phyloP scores from a whole-genome alignment of 2,113 vertebrate genomes.

The Bostrychus sinensis region DNA sequence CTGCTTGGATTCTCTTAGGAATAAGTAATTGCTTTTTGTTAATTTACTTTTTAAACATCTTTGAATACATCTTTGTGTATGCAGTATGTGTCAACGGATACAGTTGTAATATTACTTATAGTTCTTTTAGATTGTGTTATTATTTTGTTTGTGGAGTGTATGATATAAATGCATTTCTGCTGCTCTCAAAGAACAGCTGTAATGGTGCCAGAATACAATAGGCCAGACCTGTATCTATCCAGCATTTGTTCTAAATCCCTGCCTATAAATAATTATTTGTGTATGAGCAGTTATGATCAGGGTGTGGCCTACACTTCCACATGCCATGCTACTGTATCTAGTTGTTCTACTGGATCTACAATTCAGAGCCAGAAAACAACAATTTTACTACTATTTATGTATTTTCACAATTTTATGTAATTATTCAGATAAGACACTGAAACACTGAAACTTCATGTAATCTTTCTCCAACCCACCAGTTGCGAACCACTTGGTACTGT shows the following conservation, averaged over 20 bases:
- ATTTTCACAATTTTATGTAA: too few species aligned
- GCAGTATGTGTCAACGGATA: neutral
- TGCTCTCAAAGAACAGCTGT: constrained; percentile 16
- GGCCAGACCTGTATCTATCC: neutral
- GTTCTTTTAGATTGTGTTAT: constrained; percentile 48
- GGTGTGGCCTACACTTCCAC: constrained; percentile 1
- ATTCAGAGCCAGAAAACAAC: neutral
- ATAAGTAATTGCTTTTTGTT: constrained; percentile 3
- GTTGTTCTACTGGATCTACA: neutral
- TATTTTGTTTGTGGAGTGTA: constrained; percentile 64
- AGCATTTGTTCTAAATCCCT: neutral
- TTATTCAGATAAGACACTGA: too few species aligned
- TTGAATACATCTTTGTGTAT: neutral
- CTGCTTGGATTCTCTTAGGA: neutral
- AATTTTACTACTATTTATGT: too few species aligned
- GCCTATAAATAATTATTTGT: constrained; percentile 9
- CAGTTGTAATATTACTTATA: neutral
- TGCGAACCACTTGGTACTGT: too few species aligned
- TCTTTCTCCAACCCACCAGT: too few species aligned
- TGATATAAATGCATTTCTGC: constrained; percentile 60
- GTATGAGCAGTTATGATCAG: constrained; percentile 4
- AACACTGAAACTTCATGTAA: too few species aligned
- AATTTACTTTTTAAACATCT: constrained; percentile 3
- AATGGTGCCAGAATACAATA: constrained; percentile 6
- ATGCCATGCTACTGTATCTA: neutral